Base-by-base conservation (phyloP, 2,888 invertebrate genomes). In the Hypomecis punctinalis region DNA sequence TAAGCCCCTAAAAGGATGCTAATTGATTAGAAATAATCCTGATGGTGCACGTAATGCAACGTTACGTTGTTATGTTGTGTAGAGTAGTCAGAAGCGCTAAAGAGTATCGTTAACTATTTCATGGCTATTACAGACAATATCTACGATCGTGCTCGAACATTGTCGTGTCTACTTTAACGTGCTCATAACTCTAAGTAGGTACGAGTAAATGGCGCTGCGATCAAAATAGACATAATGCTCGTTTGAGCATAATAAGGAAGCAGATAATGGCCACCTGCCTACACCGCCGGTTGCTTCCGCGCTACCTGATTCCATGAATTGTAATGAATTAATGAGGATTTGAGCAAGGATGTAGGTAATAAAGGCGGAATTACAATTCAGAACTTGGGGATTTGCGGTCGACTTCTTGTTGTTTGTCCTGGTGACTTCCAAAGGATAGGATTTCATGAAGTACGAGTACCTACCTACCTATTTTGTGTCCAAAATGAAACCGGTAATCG, bases 231-330 rank as follows among this genome's bases (percentile, higher is more conserved):
- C 70, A 67, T 77, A 78, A 74, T 74, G 70, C 70, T 71, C 74
- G 73, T 78, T 76, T 73, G 63, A 69, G 60, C 69, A 67, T 80
- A 80, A 80, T 76, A 77, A 71, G 80, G 80, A 80, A 77, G 67
- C 68, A 61, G 71, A 68, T 64, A 71, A 69, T 68, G 63, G 51
- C 56, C 48, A 53, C 48, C 48, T 62, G 47, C 40, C 48, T 55
- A 54, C 68, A 52, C 40, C 42, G 42, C 43, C 33, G 13, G 6
- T 23, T 35, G 58, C 64, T 72, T 62, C 70, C 72, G 58, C 67
- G 73, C 53, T 63, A 70, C 71, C 62, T 65, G 68, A 67, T 71
- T 52, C 63, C 67, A 46, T 13, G 51, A 58, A 49, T 39, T n/a
- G 47, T 61, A 60, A 60, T 60, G 51, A 56, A 47, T 39, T 56